Evolutionary conservation across 1,140 invertebrate genomes (phyloP).

Genomic region (Glomeris maerens): DNA sequence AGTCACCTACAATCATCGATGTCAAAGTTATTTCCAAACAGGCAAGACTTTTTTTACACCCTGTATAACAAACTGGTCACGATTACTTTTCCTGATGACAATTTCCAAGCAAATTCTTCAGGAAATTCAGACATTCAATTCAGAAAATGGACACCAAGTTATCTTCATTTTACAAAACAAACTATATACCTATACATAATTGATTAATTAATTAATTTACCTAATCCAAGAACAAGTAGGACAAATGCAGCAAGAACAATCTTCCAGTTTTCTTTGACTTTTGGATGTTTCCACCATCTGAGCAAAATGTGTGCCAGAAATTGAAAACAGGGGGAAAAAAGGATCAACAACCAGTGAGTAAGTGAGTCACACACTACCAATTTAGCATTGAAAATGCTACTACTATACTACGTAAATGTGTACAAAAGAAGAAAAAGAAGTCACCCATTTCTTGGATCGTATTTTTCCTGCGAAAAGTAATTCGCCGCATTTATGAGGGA

Average conservation of each 20-base stretch:
- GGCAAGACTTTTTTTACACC: no score
- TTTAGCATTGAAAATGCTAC: neutral
- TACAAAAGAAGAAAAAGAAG: slow-evolving; percentile 2
- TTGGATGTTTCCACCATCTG: slow-evolving; percentile 65
- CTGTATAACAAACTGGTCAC: no score
- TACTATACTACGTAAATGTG: neutral
- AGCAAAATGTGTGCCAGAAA: slow-evolving; percentile 31
- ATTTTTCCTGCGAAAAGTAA: slow-evolving; percentile 23
- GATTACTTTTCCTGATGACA: no score
- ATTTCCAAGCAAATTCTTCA: no score
- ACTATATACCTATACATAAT: no score
- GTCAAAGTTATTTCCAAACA: no score
- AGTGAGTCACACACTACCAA: neutral
- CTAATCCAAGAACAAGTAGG: slow-evolving; percentile 57
- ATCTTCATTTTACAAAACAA: no score
- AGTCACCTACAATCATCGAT: no score
- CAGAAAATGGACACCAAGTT: no score
- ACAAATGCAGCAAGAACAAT: slow-evolving; percentile 62
- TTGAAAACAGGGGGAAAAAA: slow-evolving; percentile 16
- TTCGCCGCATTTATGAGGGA: slow-evolving; percentile 54
- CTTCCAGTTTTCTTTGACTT: slow-evolving; percentile 69
- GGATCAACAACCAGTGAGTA: slow-evolving; percentile 1
- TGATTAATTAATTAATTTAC: no score
- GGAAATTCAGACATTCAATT: no score
- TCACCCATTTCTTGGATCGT: slow-evolving; percentile 22